Evolutionary conservation across 2,797 vertebrate species (phyloP).

Genomic region (Tarsius wallacei): DNA sequence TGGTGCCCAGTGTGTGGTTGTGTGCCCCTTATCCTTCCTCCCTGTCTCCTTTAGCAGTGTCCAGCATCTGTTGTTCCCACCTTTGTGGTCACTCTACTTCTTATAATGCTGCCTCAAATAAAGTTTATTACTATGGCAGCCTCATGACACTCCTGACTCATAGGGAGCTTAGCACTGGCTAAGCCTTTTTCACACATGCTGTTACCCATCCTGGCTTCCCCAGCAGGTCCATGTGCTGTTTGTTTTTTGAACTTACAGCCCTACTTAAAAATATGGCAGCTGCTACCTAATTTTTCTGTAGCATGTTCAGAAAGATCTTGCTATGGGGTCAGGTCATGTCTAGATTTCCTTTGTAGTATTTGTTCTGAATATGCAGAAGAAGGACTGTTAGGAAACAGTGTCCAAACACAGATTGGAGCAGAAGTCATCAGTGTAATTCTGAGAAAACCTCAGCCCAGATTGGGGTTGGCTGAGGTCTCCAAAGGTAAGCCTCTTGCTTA

Average conservation of each 20-base stretch:
- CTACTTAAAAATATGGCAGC: background rate
- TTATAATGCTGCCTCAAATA: slow-evolving; percentile 1
- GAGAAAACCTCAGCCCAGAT: background rate
- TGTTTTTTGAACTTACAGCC: background rate
- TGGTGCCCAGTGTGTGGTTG: too few species aligned
- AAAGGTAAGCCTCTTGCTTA: slow-evolving; percentile 38
- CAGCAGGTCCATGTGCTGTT: background rate
- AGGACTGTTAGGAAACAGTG: background rate
- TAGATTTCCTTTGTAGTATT: background rate
- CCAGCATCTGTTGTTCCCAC: too few species aligned
- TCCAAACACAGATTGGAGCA: background rate
- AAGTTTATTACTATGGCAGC: background rate
- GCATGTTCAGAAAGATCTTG: background rate
- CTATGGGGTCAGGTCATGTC: background rate
- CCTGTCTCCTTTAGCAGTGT: too few species aligned
- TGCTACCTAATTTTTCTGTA: background rate
- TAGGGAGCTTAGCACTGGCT: slow-evolving; percentile 9
- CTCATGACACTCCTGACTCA: slow-evolving; percentile 64
- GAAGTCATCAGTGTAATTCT: background rate
- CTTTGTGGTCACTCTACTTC: background rate
- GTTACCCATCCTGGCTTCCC: slow-evolving; percentile 14
- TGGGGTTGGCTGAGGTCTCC: slow-evolving; percentile 41
- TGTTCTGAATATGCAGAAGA: background rate
- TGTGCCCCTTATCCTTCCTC: too few species aligned
- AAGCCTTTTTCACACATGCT: slow-evolving; percentile 53